Base-by-base conservation (phyloP, 2,113 vertebrate genomes). In the Dipodomys stephensi region DNA sequence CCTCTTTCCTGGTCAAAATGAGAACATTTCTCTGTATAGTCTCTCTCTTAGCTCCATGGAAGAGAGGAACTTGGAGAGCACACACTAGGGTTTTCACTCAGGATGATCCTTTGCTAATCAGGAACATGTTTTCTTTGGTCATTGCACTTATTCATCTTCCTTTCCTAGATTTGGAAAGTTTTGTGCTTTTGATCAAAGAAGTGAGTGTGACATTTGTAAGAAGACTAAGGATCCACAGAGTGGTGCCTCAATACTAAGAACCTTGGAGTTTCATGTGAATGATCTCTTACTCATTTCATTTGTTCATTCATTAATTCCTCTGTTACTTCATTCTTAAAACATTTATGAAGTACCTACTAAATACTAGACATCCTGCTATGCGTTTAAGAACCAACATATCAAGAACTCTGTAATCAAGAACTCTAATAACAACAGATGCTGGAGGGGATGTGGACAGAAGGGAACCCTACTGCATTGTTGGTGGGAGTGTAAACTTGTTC, bases 21-120 rank as follows among this genome's bases (percentile, higher is more conserved):
- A 79, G 82, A 89, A 87, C 76, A 32, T 6, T 4, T 89, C 15
- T 28, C 65, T 20, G 7, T 65, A 4, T 28, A 20, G 32, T 73
- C 2, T 83, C 57, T 13, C 7, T 91, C 73, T 91, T 28, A 79
- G 86, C 7, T 72, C 67, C 87, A 62, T 85, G 53, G n/a, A 76
- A 79, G 91, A 78, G 83, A 88, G 22, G 49, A 94, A 87, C 44
- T 94, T 9, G 74, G 80, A 80, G 81, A 81, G 23, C 68, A 79
- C 27, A 74, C 18, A n/a, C 2, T 30, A 7, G 49, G 11, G 49
- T 11, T 53, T 64, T 86, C 11, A 62, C 39, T 83, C 32, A 19
- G 68, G 80, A 78, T 39, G 44, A 46, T 80, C 35, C 30, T 76
- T 69, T 32, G 28, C 60, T 86, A 72, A 12, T 83, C 68, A 69